These are phyloP conservation scores for Mya arenaria DNA, from an alignment of 1,140 invertebrate species.

Conservation along the genomic window DNA sequence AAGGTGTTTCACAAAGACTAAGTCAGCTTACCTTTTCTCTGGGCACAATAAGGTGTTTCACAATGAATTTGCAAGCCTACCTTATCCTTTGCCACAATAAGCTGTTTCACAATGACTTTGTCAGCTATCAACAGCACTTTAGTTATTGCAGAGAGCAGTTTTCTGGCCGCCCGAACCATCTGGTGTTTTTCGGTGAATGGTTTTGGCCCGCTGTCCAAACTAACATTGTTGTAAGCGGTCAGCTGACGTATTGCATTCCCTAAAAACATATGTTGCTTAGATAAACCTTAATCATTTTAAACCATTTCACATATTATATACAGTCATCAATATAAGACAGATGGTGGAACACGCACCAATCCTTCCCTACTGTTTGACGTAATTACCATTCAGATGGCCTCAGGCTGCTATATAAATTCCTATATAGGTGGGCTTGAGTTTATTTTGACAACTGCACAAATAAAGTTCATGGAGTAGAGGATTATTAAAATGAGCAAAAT, in stretches of 20 bases:
- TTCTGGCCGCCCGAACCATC: conserved; percentile 94
- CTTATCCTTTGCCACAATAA: conserved; percentile 97
- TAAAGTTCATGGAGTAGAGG: too few relatives aligned
- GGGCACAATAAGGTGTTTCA: too few relatives aligned
- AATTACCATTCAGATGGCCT: background rate
- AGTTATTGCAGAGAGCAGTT: conserved; percentile 96
- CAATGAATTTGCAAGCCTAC: conserved; percentile 84
- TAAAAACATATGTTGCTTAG: conserved; percentile 74
- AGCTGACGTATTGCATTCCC: conserved; percentile 94
- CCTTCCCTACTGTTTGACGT: background rate
- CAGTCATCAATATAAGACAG: background rate
- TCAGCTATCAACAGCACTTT: conserved; percentile 98
- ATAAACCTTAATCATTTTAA: background rate
- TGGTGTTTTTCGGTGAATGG: conserved; percentile 78
- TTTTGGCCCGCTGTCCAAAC: conserved; percentile 66
- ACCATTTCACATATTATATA: background rate
- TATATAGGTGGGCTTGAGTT: too few relatives aligned
- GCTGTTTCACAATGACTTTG: conserved; percentile 98
- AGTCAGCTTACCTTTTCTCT: too few relatives aligned
- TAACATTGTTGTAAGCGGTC: conserved; percentile 85
- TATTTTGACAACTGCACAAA: too few relatives aligned
- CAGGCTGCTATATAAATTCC: too few relatives aligned
- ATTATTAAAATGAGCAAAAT: too few relatives aligned
- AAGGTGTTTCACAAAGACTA: too few relatives aligned
- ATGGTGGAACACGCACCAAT: background rate